Evolutionary conservation across 1,140 invertebrate species (phyloP).

Genomic region (Metaphire vulgaris): DNA sequence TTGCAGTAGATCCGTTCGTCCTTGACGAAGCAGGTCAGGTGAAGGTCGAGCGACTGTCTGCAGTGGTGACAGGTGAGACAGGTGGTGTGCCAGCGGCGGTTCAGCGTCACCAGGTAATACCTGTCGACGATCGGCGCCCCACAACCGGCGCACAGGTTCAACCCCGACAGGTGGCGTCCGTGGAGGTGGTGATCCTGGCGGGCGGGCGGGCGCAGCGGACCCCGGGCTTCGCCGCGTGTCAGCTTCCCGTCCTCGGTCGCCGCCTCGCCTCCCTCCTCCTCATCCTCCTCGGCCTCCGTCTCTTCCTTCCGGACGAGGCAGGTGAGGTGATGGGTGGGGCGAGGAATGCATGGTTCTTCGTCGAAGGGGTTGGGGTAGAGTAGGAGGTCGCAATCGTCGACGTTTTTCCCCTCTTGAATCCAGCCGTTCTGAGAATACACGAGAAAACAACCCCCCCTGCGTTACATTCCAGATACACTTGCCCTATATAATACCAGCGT

Average conservation of each 20-base stretch:
- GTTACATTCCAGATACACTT: not conserved
- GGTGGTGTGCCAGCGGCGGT: slow-evolving; percentile 77
- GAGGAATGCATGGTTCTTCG: too few species aligned
- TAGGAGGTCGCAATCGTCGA: not conserved
- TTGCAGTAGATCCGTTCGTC: slow-evolving; percentile 95
- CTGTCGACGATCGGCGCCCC: slow-evolving; percentile 70
- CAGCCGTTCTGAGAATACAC: not conserved
- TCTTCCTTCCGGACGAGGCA: too few species aligned
- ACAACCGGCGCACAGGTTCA: slow-evolving; percentile 73
- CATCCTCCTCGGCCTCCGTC: too few species aligned
- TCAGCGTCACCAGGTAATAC: slow-evolving; percentile 80
- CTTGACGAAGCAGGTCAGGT: slow-evolving; percentile 84
- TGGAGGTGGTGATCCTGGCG: not conserved
- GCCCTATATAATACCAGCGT: not conserved
- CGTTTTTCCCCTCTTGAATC: not conserved
- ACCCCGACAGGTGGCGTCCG: slow-evolving; percentile 28
- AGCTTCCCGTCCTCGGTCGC: too few species aligned
- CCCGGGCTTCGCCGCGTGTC: too few species aligned
- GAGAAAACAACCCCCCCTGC: not conserved
- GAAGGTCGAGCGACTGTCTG: slow-evolving; percentile 73
- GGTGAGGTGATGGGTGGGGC: too few species aligned
- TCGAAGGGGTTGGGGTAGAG: too few species aligned
- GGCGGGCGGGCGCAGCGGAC: too few species aligned
- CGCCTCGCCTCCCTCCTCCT: too few species aligned
- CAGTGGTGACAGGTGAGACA: slow-evolving; percentile 82